A percentile compares a stretch with the other conserved stretches of the same genome.
These are phyloP conservation scores for Sinocyclocheilus maitianheensis DNA, from an alignment of 2,113 vertebrate species.

Conservation along the genomic window DNA sequence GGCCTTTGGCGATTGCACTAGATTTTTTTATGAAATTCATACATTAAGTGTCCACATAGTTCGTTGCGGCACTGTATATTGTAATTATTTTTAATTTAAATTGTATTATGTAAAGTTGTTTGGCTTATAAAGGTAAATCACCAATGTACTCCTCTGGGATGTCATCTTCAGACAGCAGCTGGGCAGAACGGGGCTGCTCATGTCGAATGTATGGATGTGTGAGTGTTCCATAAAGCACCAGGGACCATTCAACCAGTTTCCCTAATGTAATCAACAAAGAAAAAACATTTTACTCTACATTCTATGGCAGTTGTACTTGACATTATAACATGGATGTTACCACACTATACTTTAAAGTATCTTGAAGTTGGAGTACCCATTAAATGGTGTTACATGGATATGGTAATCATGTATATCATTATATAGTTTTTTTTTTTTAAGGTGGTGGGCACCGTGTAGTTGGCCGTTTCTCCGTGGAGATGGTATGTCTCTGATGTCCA, in stretches of 20 bases:
- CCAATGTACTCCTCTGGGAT: constrained; percentile 86
- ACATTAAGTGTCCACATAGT: background rate
- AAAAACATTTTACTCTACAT: background rate
- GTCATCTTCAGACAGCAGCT: constrained; percentile 76
- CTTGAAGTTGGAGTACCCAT: background rate
- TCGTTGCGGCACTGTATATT: background rate
- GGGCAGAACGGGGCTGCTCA: constrained; percentile 79
- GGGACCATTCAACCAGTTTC: constrained; percentile 87
- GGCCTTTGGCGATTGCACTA: background rate
- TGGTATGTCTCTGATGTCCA: constrained; percentile 88
- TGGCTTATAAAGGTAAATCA: constrained; percentile 63
- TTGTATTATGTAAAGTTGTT: background rate
- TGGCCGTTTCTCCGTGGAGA: constrained; percentile 80
- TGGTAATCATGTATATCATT: background rate
- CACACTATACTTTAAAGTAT: background rate
- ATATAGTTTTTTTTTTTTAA: too few species aligned
- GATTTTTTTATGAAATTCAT: background rate
- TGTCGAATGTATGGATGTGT: constrained; percentile 79
- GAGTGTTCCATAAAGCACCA: constrained; percentile 91
- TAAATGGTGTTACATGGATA: background rate
- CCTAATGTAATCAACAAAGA: constrained; percentile 67
- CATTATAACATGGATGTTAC: background rate
- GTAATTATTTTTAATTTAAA: background rate
- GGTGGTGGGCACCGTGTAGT: constrained; percentile 44
- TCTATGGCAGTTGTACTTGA: background rate